These are phyloP conservation scores for Montipora cactus DNA, from an alignment of 64 coral and sea anemone genomes.

Conservation along the genomic window DNA sequence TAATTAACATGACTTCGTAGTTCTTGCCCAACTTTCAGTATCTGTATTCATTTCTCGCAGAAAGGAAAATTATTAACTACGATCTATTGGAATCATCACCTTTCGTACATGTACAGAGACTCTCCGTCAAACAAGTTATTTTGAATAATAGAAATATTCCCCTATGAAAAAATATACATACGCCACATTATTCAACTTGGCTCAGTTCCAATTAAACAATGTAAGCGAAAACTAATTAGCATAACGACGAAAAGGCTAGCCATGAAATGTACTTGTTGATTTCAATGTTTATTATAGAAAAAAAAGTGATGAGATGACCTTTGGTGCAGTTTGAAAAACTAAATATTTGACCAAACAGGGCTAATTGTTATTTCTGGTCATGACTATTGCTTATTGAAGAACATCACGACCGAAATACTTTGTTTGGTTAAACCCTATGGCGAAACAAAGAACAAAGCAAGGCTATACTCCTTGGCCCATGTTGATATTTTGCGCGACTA, in stretches of 20 bases:
- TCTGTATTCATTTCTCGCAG: background rate
- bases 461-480: slow-evolving; percentile 11
- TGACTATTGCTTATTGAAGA: background rate
- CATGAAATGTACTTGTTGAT: background rate
- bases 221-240: background rate
- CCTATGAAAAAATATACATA: slow-evolving; percentile 9
- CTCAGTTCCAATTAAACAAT: background rate
- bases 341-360: background rate
- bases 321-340: background rate
- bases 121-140: background rate
- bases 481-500: slow-evolving; percentile 40
- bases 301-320: too few species aligned
- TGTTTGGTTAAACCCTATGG: background rate
- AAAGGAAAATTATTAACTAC: background rate
- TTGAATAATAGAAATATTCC: background rate
- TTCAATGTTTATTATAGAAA: too few species aligned
- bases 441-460: background rate
- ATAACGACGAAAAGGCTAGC: background rate
- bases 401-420: too few species aligned
- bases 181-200: background rate
- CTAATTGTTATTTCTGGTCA: too few species aligned
- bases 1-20: background rate
- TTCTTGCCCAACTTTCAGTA: background rate
- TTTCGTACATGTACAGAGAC: background rate
- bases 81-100: background rate